Base-by-base conservation (phyloP, 2,113 vertebrate genomes). In the Cyprinus carpio region DNA sequence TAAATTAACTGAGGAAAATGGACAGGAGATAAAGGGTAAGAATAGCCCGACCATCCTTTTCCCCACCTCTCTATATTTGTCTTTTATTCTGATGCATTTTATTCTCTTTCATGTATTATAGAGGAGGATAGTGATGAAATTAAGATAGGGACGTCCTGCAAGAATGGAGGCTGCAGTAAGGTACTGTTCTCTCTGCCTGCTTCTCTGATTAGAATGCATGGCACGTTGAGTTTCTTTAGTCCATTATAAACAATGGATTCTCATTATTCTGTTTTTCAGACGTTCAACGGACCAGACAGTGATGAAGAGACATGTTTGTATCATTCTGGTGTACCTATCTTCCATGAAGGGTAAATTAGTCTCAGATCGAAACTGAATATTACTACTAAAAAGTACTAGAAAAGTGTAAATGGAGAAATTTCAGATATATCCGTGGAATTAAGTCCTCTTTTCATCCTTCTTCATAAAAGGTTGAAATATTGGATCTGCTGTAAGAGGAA, bases 401-500 rank as follows among this genome's bases (percentile, higher is more conserved):
- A 81, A 81, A 81, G 37, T 49, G 12, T 82, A 34, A 49, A 31
- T 25, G 12, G 9, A 65, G 62, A 25, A 64, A 10, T 64, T 56
- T 37, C 27, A 65, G 58, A 56, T 27, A 23, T 2, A 23, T 51
- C 4, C 11, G 5, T 0, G 9, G 18, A 8, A 56, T 80, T 82
- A 46, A 58, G 18, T 27, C 62, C 25, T 82, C 23, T 75, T 40
- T 81, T 84, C 34, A 56, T 56, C 34, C 27, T 85, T 43, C 60
- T 46, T 88, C 77, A 77, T 85, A 40, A 84, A 87, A 99, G 98
- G 93, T 98, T 99, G 97, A 99, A 99, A 92, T 99, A 98, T 88
- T 99, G 98, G 98, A 99, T 95, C 92, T 99, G 97, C 90, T 99
- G 97, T 91, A 98, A 96, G 91, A 96, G 95, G 91, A 98, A 97